Evolutionary conservation across 2,888 invertebrate genomes (phyloP).

Genomic region (Alviniconcha strummeri): DNA sequence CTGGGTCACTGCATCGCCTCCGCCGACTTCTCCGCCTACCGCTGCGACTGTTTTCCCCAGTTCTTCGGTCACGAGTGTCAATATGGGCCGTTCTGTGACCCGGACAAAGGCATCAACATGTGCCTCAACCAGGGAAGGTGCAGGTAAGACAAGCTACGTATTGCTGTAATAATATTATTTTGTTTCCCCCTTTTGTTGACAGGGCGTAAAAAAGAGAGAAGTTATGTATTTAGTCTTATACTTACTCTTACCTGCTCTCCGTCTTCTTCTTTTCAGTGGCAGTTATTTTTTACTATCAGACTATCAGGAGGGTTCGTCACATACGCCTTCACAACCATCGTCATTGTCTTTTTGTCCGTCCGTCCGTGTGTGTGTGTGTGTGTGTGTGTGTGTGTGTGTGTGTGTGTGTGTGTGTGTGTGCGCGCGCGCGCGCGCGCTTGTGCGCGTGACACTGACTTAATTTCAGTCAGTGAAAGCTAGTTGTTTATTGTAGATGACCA

Average conservation of each 20-base stretch:
- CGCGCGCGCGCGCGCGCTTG: too few relatives aligned
- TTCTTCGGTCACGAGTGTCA: constrained; percentile 88
- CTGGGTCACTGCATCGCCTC: constrained; percentile 90
- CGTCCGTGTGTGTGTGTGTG: neutral
- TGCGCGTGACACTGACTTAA: too few relatives aligned
- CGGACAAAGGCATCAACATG: constrained; percentile 77
- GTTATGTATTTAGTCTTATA: neutral
- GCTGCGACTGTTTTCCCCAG: constrained; percentile 87
- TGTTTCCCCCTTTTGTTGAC: neutral
- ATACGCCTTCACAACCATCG: too few relatives aligned
- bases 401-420: constrained; percentile 4
- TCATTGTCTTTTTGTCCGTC: neutral
- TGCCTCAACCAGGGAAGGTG: constrained; percentile 90
- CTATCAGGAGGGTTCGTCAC: too few relatives aligned
- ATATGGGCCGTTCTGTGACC: constrained; percentile 86
- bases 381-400: constrained; percentile 15
- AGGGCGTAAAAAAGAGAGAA: too few relatives aligned
- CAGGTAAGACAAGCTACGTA: constrained; percentile 80
- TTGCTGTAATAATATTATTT: neutral
- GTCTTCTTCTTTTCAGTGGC: neutral
- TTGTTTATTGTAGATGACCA: too few relatives aligned
- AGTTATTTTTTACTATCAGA: neutral
- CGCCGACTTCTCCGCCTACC: constrained; percentile 78
- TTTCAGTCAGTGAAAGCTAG: too few relatives aligned
- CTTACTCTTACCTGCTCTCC: neutral